phyloP scores from a whole-genome alignment of 1,140 invertebrate genomes.

The Arctopsyche grandis region DNA sequence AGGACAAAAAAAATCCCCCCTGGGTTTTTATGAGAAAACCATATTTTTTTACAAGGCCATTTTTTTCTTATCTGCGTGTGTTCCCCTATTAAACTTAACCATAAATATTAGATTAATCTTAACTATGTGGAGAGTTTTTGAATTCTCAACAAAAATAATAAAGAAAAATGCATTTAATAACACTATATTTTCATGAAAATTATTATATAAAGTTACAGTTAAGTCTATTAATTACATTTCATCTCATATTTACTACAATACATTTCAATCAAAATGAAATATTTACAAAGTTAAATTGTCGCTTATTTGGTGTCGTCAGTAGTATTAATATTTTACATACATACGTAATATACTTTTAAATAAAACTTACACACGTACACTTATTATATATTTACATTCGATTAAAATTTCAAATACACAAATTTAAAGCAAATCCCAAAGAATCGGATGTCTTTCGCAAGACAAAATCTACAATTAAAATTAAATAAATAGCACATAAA shows the following conservation, averaged over 20 bases:
- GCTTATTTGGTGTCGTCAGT: conserved; percentile 50
- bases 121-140: too few relatives aligned
- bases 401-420: conserved; percentile 18
- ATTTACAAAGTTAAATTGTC: conserved; percentile 22
- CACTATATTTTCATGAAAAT: not conserved
- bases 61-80: conserved; percentile 2
- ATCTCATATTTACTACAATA: not conserved
- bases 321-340: conserved; percentile 47
- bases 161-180: not conserved
- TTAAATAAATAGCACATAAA: conserved; percentile 2
- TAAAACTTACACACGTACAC: not conserved
- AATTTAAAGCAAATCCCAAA: conserved; percentile 41
- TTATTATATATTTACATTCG: conserved; percentile 26
- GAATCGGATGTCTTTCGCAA: not conserved
- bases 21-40: conserved; percentile 8
- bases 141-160: too few relatives aligned
- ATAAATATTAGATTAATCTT: too few relatives aligned
- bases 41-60: conserved; percentile 6
- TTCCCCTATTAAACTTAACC: not conserved
- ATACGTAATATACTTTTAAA: not conserved
- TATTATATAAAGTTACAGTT: not conserved
- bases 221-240: too few relatives aligned
- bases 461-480: conserved; percentile 2
- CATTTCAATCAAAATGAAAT: not conserved
- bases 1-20: conserved; percentile 3